Conservation (phyloP, 2,888 invertebrate species). For the Molorchus minor region DNA sequence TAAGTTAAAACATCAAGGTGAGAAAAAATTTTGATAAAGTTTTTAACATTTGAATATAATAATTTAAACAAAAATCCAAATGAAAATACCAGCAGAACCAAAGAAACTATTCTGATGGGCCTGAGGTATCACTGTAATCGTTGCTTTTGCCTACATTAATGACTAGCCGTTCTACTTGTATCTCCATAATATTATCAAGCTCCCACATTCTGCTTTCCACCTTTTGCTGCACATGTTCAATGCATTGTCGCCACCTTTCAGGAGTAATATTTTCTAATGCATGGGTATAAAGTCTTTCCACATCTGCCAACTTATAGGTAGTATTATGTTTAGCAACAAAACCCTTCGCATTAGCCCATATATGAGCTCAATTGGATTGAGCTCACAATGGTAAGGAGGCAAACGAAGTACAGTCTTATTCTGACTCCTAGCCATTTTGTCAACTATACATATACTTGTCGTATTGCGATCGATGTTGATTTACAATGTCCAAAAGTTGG, state of each 20-base stretch:
- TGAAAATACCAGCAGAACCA: too few relatives aligned
- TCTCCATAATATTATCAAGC: slow-evolving; percentile 37
- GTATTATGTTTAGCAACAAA: slow-evolving; percentile 32
- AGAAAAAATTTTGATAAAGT: too few relatives aligned
- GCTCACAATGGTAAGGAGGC: too few relatives aligned
- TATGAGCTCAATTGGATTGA: too few relatives aligned
- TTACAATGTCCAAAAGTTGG: too few relatives aligned
- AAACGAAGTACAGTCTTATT: too few relatives aligned
- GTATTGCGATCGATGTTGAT: too few relatives aligned
- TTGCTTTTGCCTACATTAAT: not conserved
- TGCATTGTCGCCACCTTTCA: slow-evolving; percentile 31
- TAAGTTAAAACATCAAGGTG: too few relatives aligned
- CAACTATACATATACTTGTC: too few relatives aligned
- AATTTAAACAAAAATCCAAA: too few relatives aligned
- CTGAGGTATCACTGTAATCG: not conserved
- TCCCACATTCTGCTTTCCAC: slow-evolving; percentile 38
- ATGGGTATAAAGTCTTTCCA: slow-evolving; percentile 29
- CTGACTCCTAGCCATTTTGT: too few relatives aligned
- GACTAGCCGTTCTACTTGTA: slow-evolving; percentile 18
- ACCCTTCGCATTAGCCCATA: slow-evolving; percentile 43
- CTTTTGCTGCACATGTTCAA: slow-evolving; percentile 28
- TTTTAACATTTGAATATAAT: slow-evolving; percentile 14
- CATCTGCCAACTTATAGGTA: slow-evolving; percentile 39
- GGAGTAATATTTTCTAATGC: slow-evolving; percentile 26
- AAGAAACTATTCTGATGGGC: too few relatives aligned